A percentile compares a stretch with the other conserved stretches of the same genome.
These are phyloP conservation scores for Mustelus asterias DNA, from an alignment of 2,113 vertebrate genomes.

Conservation along the genomic window DNA sequence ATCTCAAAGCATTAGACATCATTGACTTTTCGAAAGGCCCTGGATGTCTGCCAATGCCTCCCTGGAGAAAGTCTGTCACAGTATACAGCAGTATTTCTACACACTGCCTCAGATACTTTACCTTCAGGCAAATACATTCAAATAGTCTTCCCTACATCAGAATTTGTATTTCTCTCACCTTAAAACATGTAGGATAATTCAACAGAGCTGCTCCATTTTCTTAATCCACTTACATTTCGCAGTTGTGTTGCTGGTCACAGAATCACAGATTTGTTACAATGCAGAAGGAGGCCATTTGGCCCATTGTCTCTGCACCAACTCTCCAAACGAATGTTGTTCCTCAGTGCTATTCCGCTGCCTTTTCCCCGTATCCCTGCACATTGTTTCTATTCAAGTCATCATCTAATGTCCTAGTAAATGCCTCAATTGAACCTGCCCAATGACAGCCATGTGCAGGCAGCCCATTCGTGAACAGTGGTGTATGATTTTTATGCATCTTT, in stretches of 20 bases:
- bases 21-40: neutral
- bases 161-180: neutral
- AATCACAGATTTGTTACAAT: too few species aligned
- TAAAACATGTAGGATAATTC: neutral
- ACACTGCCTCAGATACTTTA: neutral
- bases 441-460: neutral
- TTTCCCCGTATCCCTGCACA: too few species aligned
- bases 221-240: too few species aligned
- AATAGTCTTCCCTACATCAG: neutral
- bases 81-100: neutral
- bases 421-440: too few species aligned
- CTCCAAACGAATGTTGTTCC: too few species aligned
- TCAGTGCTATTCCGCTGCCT: too few species aligned
- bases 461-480: too few species aligned
- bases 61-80: neutral
- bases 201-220: neutral
- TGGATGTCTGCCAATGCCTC: neutral
- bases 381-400: neutral
- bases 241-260: neutral
- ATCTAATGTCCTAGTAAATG: too few species aligned
- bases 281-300: too few species aligned
- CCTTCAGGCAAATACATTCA: neutral
- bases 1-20: constrained; percentile 4
- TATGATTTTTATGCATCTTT: neutral
- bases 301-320: too few species aligned